Conservation (phyloP, 2,888 invertebrate species). For the Epinotia nisella region DNA sequence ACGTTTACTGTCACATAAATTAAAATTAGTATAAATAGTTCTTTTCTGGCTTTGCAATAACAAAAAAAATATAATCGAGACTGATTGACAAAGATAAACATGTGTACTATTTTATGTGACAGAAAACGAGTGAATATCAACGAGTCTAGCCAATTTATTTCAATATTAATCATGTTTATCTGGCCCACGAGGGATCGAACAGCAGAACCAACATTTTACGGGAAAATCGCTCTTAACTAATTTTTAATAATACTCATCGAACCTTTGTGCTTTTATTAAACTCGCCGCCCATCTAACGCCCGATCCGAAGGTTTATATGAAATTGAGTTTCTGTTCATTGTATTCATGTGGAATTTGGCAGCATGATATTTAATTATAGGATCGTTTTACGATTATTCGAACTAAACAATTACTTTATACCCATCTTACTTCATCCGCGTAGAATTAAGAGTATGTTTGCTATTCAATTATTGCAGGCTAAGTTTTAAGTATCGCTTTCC, state of each 20-base stretch:
- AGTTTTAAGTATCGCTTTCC: too few species aligned
- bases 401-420: not conserved
- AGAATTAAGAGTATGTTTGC: too few species aligned
- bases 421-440: too few species aligned
- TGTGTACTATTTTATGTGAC: not conserved
- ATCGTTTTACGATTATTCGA: not conserved
- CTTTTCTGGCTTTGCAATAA: too few species aligned
- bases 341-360: conserved; percentile 25
- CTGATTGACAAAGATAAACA: not conserved
- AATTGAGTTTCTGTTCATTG: conserved; percentile 54
- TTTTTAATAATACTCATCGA: conserved; percentile 56
- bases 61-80: not conserved
- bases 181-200: not conserved
- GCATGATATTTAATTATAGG: conserved; percentile 2
- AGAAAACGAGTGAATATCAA: not conserved
- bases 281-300: conserved; percentile 50
- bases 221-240: conserved; percentile 47
- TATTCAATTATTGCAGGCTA: too few species aligned
- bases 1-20: too few species aligned
- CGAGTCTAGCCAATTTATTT: not conserved
- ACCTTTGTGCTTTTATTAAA: conserved; percentile 56
- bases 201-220: conserved; percentile 26
- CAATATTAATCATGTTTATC: not conserved
- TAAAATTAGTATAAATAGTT: too few species aligned
- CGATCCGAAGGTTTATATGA: conserved; percentile 50